A percentile compares a stretch with the other conserved stretches of the same genome.
Evolutionary conservation across 2,888 invertebrate genomes (phyloP).

Genomic region (Cheilosia variabilis): DNA sequence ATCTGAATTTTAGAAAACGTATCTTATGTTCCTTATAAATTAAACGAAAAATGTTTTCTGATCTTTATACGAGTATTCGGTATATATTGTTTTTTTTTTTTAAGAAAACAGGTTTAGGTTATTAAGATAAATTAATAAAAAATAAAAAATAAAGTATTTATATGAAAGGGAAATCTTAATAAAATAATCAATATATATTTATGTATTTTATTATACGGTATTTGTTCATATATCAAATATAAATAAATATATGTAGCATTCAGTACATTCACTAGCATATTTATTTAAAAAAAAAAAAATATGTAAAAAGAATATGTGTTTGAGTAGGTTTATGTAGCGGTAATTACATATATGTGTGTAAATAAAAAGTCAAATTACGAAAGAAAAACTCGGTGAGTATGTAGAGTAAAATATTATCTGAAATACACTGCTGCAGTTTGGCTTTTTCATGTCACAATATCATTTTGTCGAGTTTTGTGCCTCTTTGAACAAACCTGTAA

Average conservation of each 20-base stretch:
- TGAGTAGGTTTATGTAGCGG: slow-evolving; percentile 56
- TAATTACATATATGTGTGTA: slow-evolving; percentile 46
- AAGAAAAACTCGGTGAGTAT: neutral
- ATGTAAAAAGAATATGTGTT: slow-evolving; percentile 35
- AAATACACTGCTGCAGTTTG: neutral
- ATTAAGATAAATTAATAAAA: slow-evolving; percentile 16
- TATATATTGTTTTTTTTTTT: neutral
- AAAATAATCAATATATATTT: slow-evolving; percentile 61
- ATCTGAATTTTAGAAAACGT: slow-evolving; percentile 77
- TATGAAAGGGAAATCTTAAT: slow-evolving; percentile 59
- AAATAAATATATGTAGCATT: slow-evolving; percentile 82
- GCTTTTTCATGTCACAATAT: neutral
- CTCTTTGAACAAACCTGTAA: neutral
- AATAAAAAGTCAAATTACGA: neutral
- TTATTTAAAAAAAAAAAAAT: slow-evolving; percentile 76
- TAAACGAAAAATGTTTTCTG: slow-evolving; percentile 1
- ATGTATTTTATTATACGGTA: slow-evolving; percentile 58
- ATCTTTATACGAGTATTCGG: slow-evolving; percentile 12
- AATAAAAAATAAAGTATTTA: slow-evolving; percentile 74
- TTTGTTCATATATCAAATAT: slow-evolving; percentile 61
- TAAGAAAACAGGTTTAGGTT: slow-evolving; percentile 64
- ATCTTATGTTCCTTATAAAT: slow-evolving; percentile 37
- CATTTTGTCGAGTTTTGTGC: neutral
- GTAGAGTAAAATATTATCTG: neutral
- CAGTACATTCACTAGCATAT: slow-evolving; percentile 84